Evolutionary conservation across 2,888 invertebrate species (phyloP).

Genomic region (Nephrotoma appendiculata): DNA sequence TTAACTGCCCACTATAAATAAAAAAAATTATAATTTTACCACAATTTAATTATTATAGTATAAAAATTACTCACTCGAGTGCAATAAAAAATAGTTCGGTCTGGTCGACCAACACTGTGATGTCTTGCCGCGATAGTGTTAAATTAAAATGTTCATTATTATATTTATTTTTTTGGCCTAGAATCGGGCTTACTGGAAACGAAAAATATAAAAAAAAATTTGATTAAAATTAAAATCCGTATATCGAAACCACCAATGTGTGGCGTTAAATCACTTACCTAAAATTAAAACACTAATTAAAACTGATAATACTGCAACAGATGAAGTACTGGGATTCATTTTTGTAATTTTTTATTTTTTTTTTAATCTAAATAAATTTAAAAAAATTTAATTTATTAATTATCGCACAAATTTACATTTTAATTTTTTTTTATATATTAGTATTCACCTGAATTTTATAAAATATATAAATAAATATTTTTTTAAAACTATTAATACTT

Average conservation of each 20-base stretch:
- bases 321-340: neutral
- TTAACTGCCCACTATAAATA: neutral
- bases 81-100: constrained; percentile 38
- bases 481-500: no score
- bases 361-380: neutral
- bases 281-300: neutral
- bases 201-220: neutral
- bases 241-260: neutral
- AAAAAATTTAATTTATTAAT: neutral
- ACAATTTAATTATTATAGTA: neutral
- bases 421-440: neutral
- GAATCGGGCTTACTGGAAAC: neutral
- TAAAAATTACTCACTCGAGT: constrained; percentile 39
- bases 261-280: neutral
- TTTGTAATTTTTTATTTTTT: neutral
- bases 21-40: neutral
- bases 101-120: constrained; percentile 41
- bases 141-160: constrained; percentile 32
- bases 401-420: neutral
- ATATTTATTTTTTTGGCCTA: constrained; percentile 17
- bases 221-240: neutral
- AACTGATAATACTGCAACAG: neutral
- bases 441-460: neutral
- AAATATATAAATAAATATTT: neutral
- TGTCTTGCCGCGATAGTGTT: constrained; percentile 40